Evolutionary conservation across 2,888 invertebrate species (phyloP), one percentile per base, ranked within the genome.

Genomic region (Diogma glabrata): DNA sequence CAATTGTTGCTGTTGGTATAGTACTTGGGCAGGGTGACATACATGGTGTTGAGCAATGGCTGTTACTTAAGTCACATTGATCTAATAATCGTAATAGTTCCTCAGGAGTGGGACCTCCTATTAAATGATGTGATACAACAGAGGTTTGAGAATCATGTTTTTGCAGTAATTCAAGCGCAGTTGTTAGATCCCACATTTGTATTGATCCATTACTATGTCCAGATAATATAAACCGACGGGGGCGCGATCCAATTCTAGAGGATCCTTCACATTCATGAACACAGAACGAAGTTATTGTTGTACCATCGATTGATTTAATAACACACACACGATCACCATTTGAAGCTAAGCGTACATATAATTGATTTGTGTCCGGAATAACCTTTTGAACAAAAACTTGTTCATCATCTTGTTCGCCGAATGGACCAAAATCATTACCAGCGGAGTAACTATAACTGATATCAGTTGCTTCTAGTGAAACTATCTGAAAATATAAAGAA

Each of bases 111-210:
- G 96, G 96, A n/a, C 96, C 95, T 55, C 93, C 93, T 57, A 82
- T 81, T 1, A 71, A 71, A 63, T 74, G 75, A 57, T 72, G 72
- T 38, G 75, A 80, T 71, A 67, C 47, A n/a, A n/a, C n/a, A 2
- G 26, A 19, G 93, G 72, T 71, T 93, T 93, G 64, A 84, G 82
- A 0, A 8, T 94, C 93, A 50, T 91, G 90, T 60, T 84, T 84
- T 3, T 74, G 72, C 14, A 79, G 76, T 57, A 86, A 77, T 70
- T 95, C 92, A 50, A 97, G 74, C 12, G 93, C 95, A 9, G 93
- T 96, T 12, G 94, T 94, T 54, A 99, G 76, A 73, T 99, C 97
- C 96, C 97, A 99, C 88, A 97, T 92, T 72, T 94, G 94, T 54
- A 94, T 84, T 38, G 87, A 87, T 47, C 95, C 94, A 58, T 88